Percentiles rank a stretch among this genome's conserved stretches.
phyloP scores from a whole-genome alignment of 2,113 vertebrate genomes.

The Corydoras maculifer region DNA sequence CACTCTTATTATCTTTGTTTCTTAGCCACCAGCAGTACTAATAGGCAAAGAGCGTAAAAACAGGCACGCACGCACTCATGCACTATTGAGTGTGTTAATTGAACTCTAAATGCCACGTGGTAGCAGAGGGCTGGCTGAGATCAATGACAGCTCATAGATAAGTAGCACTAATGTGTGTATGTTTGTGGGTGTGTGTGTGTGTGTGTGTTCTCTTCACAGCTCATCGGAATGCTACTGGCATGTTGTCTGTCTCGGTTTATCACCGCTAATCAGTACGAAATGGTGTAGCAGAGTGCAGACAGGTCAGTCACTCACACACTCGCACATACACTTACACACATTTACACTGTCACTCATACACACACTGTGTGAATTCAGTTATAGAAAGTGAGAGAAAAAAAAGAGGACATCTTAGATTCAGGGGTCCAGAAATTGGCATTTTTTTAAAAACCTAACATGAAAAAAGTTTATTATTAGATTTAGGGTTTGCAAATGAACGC shows the following conservation, averaged over 20 bases:
- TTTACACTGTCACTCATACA: neutral
- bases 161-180: conserved; percentile 13
- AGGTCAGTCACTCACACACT: conserved; percentile 61
- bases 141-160: conserved; percentile 45
- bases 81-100: conserved; percentile 35
- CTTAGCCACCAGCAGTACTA: neutral
- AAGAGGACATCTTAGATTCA: too few species aligned
- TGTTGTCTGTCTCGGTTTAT: conserved; percentile 99
- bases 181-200: conserved; percentile 30
- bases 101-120: conserved; percentile 44
- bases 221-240: conserved; percentile 96
- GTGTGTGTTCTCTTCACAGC: conserved; percentile 56
- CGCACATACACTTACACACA: conserved; percentile 17
- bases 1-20: neutral
- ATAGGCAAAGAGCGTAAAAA: neutral
- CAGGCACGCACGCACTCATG: conserved; percentile 15
- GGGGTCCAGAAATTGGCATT: too few species aligned
- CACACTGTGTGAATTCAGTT: neutral
- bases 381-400: too few species aligned
- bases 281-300: conserved; percentile 81
- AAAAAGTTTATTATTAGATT: too few species aligned
- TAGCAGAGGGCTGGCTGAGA: conserved; percentile 27
- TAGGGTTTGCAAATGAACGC: too few species aligned
- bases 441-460: too few species aligned
- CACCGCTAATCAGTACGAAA: conserved; percentile 99